Evolutionary conservation across 2,113 vertebrate species (phyloP), one percentile per base, ranked within the genome.

Genomic region (Amphilophus citrinellus): DNA sequence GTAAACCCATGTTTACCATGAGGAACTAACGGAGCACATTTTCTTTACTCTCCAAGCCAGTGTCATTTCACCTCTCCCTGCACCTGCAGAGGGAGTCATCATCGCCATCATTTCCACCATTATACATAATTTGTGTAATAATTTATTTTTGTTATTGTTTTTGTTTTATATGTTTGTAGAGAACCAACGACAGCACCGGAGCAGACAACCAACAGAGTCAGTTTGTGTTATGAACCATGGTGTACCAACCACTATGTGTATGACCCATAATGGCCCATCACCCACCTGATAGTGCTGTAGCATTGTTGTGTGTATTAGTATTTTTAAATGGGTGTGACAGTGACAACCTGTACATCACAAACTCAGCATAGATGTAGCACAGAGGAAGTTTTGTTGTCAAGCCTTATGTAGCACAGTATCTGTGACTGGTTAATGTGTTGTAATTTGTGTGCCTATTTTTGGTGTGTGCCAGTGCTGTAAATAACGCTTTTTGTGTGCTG

Each of bases 211-310:
- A 92, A 91, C 96, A 94, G 95, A 96, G 87, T 96, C 95, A 94
- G 95, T 96, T 93, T 96, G 95, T 96, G 95, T 96, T 93, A 96
- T 96, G 95, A 96, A 96, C 95, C 95, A 94, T 95, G 96, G 96
- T 95, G 96, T 96, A 82, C 96, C 96, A 85, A 96, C 96, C 95
- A 96, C 95, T 93, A 92, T 96, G 94, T 96, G 96, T 96, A 94
- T 95, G 95, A 96, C 94, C 92, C 95, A 95, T 95, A 95, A 94
- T 56, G 92, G 91, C 92, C 91, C 93, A 91, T 93, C 95, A 93
- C 95, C 94, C 91, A 95, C 94, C 90, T 95, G 93, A 94, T 94
- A 94, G 92, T 65, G 76, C 89, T 92, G 91, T 94, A 94, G 86
- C 92, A 87, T 92, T 91, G 90, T 92, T 94, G 80, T 95, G 94